Conservation (phyloP, 2,797 vertebrate species). For the Pangasius macronema region DNA sequence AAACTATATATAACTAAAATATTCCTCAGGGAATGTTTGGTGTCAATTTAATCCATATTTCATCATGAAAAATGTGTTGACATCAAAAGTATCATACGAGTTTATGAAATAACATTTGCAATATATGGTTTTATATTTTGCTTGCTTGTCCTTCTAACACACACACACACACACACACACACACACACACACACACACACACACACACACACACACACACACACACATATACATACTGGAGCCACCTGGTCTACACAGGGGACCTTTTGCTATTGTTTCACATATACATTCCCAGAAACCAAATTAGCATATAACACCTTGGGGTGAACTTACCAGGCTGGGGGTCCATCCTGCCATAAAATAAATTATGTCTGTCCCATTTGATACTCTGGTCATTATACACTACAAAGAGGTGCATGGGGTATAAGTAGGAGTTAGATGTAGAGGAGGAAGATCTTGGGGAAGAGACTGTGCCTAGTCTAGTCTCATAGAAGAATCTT, state of each 20-base stretch:
- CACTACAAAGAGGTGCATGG: slow-evolving; percentile 4
- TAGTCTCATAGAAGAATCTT: background rate
- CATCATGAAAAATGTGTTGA: background rate
- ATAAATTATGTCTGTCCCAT: background rate
- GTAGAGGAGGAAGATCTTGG: background rate
- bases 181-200: background rate
- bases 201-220: background rate
- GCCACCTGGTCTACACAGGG: background rate
- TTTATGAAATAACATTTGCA: background rate
- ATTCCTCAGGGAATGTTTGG: background rate
- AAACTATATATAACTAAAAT: background rate
- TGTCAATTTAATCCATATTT: background rate
- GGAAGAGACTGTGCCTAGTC: background rate
- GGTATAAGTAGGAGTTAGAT: slow-evolving; percentile 1
- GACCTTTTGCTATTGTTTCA: background rate
- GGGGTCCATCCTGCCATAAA: background rate
- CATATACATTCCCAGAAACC: too few species aligned
- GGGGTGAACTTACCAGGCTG: background rate
- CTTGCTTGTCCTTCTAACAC: background rate
- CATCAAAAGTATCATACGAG: background rate
- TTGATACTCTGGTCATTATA: background rate
- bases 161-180: too few species aligned
- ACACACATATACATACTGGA: background rate
- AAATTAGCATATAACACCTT: slow-evolving; percentile 16
- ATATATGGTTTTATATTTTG: background rate